Evolutionary conservation across 2,888 invertebrate species (phyloP), one percentile per base, ranked within the genome.

Genomic region (Ferrisia virgata): DNA sequence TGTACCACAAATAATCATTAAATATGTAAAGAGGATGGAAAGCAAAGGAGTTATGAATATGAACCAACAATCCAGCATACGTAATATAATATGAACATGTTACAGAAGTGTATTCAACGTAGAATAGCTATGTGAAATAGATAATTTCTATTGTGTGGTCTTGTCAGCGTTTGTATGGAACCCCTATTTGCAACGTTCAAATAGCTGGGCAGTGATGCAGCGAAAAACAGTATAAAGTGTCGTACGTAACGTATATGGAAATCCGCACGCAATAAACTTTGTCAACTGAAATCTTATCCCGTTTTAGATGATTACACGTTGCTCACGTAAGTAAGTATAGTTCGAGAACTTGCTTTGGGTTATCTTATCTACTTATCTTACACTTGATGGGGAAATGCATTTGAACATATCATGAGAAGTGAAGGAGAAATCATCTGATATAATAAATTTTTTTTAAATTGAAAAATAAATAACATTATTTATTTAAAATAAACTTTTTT

Each of bases 71-170:
- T 64, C 25, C 64, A 64, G 28, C 25, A 28, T 64, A 64, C 64
- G 28, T 28, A 18, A 64, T 15, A 11, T 58, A 13, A 31, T 22
- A 53, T 64, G 15, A 31, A 15, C 28, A 64, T 28, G 5, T 64
- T 15, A 22, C 28, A 64, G 64, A 64, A 53, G 53, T 64, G 64
- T 64, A 64, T 64, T 64, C 64, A 64, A 64, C 28, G 18, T 28
- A 31, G 15, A 64, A 64, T 64, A 64, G 64, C 15, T 58, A 58
- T 58, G 25, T 11, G 58, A 58, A 39, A 58, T 28, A 64, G 64
- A 64, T 64, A 64, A 64, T 64, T 64, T 64, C 64, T 64, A 64
- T 64, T 64, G 64, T 64, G 64, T 64, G 64, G 64, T 64, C 64
- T 64, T 64, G 64, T 64, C 64, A 64, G 64, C 18, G 64, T 64